Evolutionary conservation across 2,888 invertebrate genomes (phyloP).

Genomic region (Heliconius charithonia): DNA sequence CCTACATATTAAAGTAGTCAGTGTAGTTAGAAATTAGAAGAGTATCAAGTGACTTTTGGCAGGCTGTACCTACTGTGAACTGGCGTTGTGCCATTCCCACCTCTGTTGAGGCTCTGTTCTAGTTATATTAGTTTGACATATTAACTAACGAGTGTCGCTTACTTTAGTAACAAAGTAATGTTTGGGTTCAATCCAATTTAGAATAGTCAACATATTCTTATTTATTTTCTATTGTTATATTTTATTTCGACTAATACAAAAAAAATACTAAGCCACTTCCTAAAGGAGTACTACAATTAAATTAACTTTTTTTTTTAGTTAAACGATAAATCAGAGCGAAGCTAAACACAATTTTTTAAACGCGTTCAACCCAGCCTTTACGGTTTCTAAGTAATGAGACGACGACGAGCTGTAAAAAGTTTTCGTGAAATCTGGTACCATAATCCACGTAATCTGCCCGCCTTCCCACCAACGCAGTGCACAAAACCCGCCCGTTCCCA

Average conservation of each 20-base stretch:
- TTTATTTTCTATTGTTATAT: background rate
- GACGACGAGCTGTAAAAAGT: conserved; percentile 28
- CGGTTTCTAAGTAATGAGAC: conserved; percentile 20
- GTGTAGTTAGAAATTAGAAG: conserved; percentile 66
- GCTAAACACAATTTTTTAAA: background rate
- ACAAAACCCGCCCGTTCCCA: conserved; percentile 45
- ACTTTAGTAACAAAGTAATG: conserved; percentile 44
- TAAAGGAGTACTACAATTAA: background rate
- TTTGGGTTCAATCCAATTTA: conserved; percentile 41
- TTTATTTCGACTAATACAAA: background rate
- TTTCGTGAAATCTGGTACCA: conserved; percentile 23
- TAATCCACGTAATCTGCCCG: conserved; percentile 35
- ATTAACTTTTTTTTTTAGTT: background rate
- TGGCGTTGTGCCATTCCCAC: conserved; percentile 72
- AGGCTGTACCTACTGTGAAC: conserved; percentile 57
- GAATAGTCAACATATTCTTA: conserved; percentile 33
- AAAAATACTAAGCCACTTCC: background rate
- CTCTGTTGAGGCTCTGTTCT: conserved; percentile 63
- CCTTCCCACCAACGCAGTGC: conserved; percentile 40
- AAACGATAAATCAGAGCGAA: background rate
- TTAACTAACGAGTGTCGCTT: conserved; percentile 53
- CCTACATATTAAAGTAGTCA: conserved; percentile 30
- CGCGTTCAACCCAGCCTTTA: background rate
- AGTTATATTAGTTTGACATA: conserved; percentile 58
- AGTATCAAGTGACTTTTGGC: conserved; percentile 72